phyloP scores from a whole-genome alignment of 35 echinoderm and acorn worm genomes.

The Lytechinus variegatus region DNA sequence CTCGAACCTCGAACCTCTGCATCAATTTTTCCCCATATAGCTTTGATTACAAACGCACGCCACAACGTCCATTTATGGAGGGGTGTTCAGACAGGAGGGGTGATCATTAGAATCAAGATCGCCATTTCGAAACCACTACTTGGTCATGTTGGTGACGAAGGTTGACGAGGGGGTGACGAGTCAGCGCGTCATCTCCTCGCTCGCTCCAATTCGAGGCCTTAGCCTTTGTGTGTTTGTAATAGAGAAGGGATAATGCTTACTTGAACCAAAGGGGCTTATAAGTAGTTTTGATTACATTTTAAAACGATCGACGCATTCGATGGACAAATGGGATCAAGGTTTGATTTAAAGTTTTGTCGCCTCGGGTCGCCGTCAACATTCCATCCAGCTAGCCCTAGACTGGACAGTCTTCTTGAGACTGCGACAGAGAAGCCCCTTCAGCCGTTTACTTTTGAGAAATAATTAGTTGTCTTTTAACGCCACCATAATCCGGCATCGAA shows the following conservation, averaged over 20 bases:
- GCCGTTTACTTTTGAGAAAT: slow-evolving; percentile 41
- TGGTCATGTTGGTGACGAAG: background rate
- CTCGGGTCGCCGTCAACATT: background rate
- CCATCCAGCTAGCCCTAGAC: background rate
- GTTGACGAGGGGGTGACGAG: background rate
- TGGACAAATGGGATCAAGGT: slow-evolving; percentile 9
- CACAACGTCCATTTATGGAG: too few species aligned
- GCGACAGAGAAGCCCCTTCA: background rate
- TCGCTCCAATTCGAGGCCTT: background rate
- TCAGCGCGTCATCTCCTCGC: background rate
- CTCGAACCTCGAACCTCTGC: too few species aligned
- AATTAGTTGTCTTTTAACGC: slow-evolving; percentile 48
- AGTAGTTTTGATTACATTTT: slow-evolving; percentile 15
- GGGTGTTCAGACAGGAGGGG: too few species aligned
- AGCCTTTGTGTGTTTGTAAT: slow-evolving; percentile 7
- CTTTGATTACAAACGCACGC: too few species aligned
- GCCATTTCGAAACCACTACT: too few species aligned
- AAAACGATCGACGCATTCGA: background rate
- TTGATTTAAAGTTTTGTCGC: background rate
- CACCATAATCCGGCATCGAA: slow-evolving; percentile 22
- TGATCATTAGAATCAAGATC: too few species aligned
- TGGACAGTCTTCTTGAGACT: background rate
- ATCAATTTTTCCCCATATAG: too few species aligned
- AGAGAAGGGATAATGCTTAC: background rate
- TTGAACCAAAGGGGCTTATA: slow-evolving; percentile 10